Evolutionary conservation across 2,113 vertebrate species (phyloP), one percentile per base, ranked within the genome.

Genomic region (Willisornis vidua): DNA sequence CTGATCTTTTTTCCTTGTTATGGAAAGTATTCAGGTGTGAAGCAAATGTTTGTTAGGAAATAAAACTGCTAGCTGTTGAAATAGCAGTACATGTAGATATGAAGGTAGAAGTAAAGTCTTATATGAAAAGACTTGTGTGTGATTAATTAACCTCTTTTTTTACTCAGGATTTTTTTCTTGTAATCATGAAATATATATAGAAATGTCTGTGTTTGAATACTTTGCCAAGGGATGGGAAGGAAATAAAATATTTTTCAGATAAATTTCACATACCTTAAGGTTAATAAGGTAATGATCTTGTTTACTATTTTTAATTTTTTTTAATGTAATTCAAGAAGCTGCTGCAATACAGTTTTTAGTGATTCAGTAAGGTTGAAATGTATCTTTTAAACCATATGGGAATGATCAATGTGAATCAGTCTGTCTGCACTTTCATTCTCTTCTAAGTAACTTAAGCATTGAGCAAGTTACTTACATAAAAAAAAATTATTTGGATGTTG

Each of bases 181-280:
- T 94, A 86, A 89, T 98, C 97, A 97, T 93, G 91, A 97, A 97
- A 91, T 96, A 97, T 97, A 95, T 61, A 68, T 93, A 87, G 96
- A 97, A 98, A 74, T 95, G 70, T 94, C 29, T 97, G 91, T 93
- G 95, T 87, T 96, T 87, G 91, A 94, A 89, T 97, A 91, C 85
- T 97, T 95, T 95, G 63, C 66, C 58, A 76, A 49, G 33, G 37
- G 93, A 55, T 49, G 24, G 43, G 48, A 88, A 78, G 81, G 66
- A 97, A 94, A 93, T 87, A 97, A 95, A 89, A 76, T 75, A 74
- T 57, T 97, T 95, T 98, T 97, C 91, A 93, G 97, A 95, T 98
- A 96, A 98, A 98, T 97, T 98, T 98, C 95, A 94, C 63, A 78
- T 97, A 96, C 97, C 77, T 97, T 98, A 97, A 97, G 52, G 70